Conservation (phyloP, 2,797 vertebrate genomes). For the Meriones psammophilus region DNA sequence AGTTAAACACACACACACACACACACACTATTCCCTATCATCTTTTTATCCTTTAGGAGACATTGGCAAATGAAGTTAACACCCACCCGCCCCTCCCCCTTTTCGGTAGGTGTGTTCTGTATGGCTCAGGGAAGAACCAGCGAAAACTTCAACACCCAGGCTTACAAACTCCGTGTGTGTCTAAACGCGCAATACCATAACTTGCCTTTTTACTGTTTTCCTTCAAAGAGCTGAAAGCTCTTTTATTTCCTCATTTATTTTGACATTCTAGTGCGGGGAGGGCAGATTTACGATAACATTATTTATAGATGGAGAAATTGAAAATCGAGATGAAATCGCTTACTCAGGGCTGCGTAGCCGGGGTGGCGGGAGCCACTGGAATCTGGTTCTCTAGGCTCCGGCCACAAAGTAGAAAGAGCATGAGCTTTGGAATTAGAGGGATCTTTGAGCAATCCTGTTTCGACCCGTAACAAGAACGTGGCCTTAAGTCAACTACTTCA, state of each 20-base stretch:
- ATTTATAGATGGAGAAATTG: conserved; percentile 79
- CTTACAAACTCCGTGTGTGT: background rate
- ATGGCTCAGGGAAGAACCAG: background rate
- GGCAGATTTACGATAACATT: conserved; percentile 79
- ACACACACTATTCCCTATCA: conserved; percentile 22
- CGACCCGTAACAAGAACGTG: conserved; percentile 62
- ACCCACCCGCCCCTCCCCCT: background rate
- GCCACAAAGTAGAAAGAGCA: conserved; percentile 57
- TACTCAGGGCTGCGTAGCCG: conserved; percentile 68
- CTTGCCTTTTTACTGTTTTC: conserved; percentile 62
- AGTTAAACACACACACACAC: background rate
- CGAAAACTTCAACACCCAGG: background rate
- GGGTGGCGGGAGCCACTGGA: conserved; percentile 54
- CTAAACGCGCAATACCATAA: conserved; percentile 48
- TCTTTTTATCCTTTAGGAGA: conserved; percentile 28
- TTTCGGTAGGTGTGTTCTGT: background rate
- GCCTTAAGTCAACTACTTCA: conserved; percentile 74
- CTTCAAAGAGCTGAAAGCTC: conserved; percentile 63
- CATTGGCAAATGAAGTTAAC: conserved; percentile 48
- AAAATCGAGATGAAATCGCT: conserved; percentile 78
- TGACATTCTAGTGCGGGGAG: conserved; percentile 73
- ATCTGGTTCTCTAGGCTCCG: conserved; percentile 63
- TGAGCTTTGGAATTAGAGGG: conserved; percentile 66
- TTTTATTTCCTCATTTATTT: conserved; percentile 76
- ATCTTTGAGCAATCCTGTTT: conserved; percentile 74